phyloP scores from a whole-genome alignment of 2,888 invertebrate genomes.

The Lochmaea capreae region DNA sequence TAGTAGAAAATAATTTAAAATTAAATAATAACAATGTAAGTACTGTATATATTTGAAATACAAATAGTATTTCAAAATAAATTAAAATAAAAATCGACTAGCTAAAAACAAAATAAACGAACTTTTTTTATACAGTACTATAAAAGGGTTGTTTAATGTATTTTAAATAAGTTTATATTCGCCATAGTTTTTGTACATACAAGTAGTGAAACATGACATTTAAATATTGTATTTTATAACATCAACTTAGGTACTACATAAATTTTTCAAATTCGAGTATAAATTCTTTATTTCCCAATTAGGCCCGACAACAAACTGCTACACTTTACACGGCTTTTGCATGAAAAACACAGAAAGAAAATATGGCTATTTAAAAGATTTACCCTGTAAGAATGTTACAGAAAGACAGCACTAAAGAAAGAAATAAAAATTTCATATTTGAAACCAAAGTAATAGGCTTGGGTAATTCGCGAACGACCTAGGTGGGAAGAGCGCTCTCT shows the following conservation, averaged over 20 bases:
- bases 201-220: slow-evolving; percentile 13
- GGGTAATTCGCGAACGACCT: too few species aligned
- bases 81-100: not conserved
- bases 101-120: slow-evolving; percentile 4
- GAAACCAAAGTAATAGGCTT: too few species aligned
- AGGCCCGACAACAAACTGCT: not conserved
- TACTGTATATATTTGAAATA: slow-evolving; percentile 33
- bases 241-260: slow-evolving; percentile 24
- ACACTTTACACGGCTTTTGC: too few species aligned
- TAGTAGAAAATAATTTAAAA: slow-evolving; percentile 56
- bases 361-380: too few species aligned
- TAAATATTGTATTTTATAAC: slow-evolving; percentile 12
- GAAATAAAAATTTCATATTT: too few species aligned
- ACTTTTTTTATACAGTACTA: slow-evolving; percentile 18
- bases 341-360: too few species aligned
- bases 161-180: slow-evolving; percentile 20
- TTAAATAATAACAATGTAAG: slow-evolving; percentile 50
- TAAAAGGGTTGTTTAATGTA: slow-evolving; percentile 7
- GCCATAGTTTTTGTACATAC: slow-evolving; percentile 24
- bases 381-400: too few species aligned
- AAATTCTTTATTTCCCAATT: not conserved
- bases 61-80: not conserved
- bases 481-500: too few species aligned
- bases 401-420: too few species aligned
- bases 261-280: not conserved